Percentiles rank a stretch among this genome's conserved stretches.
Conservation (phyloP, 2,888 invertebrate genomes). For the Ectemnius cavifrons region DNA sequence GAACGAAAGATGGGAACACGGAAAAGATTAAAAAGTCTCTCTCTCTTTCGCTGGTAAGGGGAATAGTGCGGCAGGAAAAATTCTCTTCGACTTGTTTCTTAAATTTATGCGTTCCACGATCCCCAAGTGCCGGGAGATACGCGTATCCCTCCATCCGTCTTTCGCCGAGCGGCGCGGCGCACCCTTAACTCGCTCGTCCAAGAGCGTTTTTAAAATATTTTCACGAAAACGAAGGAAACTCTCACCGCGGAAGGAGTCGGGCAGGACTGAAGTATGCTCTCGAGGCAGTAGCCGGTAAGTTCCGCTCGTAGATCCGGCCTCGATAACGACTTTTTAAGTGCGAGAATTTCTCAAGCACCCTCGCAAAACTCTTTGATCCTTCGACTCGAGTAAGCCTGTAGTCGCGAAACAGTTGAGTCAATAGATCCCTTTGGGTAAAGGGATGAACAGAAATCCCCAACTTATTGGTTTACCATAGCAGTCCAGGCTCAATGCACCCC, state of each 20-base stretch:
- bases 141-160: conserved; percentile 16
- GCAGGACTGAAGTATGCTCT: conserved; percentile 21
- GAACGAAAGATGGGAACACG: neutral
- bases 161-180: too few species aligned
- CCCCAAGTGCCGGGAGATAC: conserved; percentile 8
- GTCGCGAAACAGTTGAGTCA: neutral
- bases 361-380: neutral
- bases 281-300: neutral
- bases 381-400: neutral
- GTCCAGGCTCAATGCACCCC: too few species aligned
- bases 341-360: conserved; percentile 48
- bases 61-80: conserved; percentile 9
- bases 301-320: conserved; percentile 14
- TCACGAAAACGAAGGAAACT: conserved; percentile 16
- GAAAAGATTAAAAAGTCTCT: conserved; percentile 50
- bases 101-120: conserved; percentile 53
- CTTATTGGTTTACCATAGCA: neutral
- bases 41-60: neutral
- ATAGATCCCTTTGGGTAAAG: too few species aligned
- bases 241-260: neutral
- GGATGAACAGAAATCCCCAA: conserved; percentile 8
- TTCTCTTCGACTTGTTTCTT: conserved; percentile 32
- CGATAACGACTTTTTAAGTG: conserved; percentile 64
- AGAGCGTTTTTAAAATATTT: conserved; percentile 43
- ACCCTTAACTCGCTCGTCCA: conserved; percentile 9